Conservation (phyloP, 2,797 vertebrate genomes). For the Tympanoctomys barrerae region DNA sequence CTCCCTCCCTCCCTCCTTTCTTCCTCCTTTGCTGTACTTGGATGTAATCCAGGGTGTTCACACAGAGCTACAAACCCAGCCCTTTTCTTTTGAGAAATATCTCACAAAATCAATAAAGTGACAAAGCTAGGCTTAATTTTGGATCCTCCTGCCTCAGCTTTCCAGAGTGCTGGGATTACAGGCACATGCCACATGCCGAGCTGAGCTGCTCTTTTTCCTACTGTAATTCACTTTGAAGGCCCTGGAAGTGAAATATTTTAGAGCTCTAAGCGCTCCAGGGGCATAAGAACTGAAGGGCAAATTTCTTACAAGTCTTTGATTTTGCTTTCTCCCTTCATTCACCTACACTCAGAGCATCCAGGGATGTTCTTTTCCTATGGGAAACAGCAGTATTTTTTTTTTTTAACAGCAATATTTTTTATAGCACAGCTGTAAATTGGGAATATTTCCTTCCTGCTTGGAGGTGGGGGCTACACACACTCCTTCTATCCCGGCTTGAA, state of each 20-base stretch:
- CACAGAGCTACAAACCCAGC: not conserved
- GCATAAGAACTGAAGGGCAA: not conserved
- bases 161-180: not conserved
- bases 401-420: not conserved
- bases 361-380: conserved; percentile 32
- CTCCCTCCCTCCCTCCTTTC: too few relatives aligned
- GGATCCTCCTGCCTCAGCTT: not conserved
- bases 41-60: not conserved
- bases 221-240: not conserved
- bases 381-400: conserved; percentile 51
- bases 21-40: not conserved
- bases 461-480: not conserved
- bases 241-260: not conserved
- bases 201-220: not conserved
- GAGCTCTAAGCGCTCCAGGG: not conserved
- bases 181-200: not conserved
- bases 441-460: conserved; percentile 20
- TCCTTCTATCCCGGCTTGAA: not conserved
- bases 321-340: not conserved
- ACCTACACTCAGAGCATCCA: not conserved
- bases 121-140: not conserved
- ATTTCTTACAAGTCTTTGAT: conserved; percentile 29
- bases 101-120: not conserved
- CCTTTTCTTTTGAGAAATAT: not conserved
- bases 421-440: conserved; percentile 25